phyloP scores from a whole-genome alignment of 2,888 invertebrate genomes.

The Saturnia pavonia region DNA sequence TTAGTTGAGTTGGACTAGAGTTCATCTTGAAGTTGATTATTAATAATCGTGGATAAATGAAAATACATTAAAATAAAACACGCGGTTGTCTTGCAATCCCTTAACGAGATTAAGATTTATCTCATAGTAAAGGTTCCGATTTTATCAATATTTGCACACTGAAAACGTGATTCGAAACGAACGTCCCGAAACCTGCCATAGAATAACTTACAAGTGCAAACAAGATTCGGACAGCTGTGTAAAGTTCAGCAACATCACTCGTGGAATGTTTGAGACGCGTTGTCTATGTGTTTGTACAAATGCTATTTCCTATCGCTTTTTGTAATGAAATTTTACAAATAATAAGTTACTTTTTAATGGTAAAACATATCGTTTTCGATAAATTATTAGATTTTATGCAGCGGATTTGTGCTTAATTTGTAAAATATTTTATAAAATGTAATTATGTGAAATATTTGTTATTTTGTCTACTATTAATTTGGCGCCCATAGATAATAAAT shows the following conservation, averaged over 20 bases:
- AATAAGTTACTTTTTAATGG: neutral
- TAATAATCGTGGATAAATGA: too few species aligned
- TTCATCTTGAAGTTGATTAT: too few species aligned
- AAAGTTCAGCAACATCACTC: slow-evolving; percentile 21
- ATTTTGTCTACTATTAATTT: neutral
- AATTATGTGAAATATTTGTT: neutral
- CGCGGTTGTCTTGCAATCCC: neutral
- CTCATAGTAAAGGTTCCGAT: neutral
- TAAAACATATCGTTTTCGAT: neutral
- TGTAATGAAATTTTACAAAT: slow-evolving; percentile 20
- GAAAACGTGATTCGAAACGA: slow-evolving; percentile 12
- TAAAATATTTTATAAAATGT: neutral
- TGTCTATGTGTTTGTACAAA: slow-evolving; percentile 15
- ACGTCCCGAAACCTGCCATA: slow-evolving; percentile 19
- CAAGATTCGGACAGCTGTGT: slow-evolving; percentile 26
- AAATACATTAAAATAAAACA: neutral
- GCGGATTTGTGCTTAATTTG: neutral
- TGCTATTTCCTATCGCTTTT: slow-evolving; percentile 9
- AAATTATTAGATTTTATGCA: neutral
- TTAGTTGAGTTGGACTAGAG: too few species aligned
- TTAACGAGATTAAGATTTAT: neutral
- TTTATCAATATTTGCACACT: slow-evolving; percentile 13
- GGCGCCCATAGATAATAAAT: neutral
- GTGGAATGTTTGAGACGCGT: slow-evolving; percentile 6
- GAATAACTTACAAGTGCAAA: slow-evolving; percentile 26